Base-by-base conservation (phyloP, 2,113 vertebrate genomes). In the Triplophysa dalaica region DNA sequence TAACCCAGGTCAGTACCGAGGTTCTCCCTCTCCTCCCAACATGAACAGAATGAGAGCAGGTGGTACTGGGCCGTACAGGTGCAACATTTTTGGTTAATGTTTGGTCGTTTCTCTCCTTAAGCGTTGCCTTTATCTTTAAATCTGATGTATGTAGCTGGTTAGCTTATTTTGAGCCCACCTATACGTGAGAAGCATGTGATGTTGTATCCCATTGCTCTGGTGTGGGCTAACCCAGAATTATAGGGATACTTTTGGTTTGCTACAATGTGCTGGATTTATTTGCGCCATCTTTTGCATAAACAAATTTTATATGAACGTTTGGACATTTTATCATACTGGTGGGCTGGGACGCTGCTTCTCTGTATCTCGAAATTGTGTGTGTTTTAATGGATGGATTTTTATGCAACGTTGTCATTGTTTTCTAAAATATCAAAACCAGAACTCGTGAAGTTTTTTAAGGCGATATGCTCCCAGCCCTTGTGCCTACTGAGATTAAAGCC, bases 1-100 rank as follows among this genome's bases (percentile, higher is more conserved):
- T 92, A 96, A 94, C 87, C 96, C 97, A 68, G 96, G 98, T 98
- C 91, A 94, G 96, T 91, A 33, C 26, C 3, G 78, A 66, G 22
- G 33, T 62, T 68, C 21, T 21, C 29, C 22, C 45, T 24, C 50
- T 21, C 60, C 4, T 62, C 43, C 14, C 8, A 41, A 19, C 16
- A 70, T 19, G 45, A 61, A 70, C 26, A 5, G n/a, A 8, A 70
- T 54, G 11, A 7, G 7, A 64, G 61, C 56, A 26, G 6, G 24
- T 62, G 77, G 7, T 70, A n/a, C 26, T 45, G 48, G 11, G 38
- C 8, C 52, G 24, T 41, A 58, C 63, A 81, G 58, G 29, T 68
- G 60, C 12, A 41, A 9, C 14, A 19, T 19, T n/a, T 5, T 17
- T 68, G 8, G 58, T 14, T 50, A 16, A 22, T 58, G 33, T 13